These are phyloP conservation scores for Nasua narica DNA, from an alignment of 2,797 vertebrate genomes.

Conservation along the genomic window DNA sequence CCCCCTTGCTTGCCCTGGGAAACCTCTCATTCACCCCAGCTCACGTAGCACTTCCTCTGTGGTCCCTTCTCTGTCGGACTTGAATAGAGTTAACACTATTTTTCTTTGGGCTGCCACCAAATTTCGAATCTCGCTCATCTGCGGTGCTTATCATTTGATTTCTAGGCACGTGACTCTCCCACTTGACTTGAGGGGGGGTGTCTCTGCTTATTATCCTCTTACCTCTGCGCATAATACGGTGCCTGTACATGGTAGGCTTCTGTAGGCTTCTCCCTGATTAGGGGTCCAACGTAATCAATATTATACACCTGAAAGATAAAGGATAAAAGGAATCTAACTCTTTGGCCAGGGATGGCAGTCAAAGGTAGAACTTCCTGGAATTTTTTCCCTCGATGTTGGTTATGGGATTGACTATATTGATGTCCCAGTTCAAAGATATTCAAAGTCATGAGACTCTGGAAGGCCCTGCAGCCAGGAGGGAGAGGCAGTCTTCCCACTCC, in stretches of 20 bases:
- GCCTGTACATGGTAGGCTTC: rapidly evolving
- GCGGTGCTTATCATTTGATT: neutral
- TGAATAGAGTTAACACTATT: neutral
- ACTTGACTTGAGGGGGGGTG: neutral
- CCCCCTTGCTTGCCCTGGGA: neutral
- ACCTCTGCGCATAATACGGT: neutral
- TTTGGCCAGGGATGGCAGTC: neutral
- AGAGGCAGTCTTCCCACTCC: neutral
- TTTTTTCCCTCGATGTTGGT: neutral
- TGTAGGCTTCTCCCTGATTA: neutral
- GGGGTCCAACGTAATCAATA: neutral
- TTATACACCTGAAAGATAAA: neutral
- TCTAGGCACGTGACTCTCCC: too few species aligned
- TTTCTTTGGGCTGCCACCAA: rapidly evolving
- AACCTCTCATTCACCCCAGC: neutral
- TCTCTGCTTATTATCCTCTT: neutral
- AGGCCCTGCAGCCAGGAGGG: neutral
- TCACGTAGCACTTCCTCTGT: neutral
- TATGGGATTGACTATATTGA: neutral
- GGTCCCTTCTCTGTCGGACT: neutral
- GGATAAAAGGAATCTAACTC: neutral
- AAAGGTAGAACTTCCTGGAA: neutral
- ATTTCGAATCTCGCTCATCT: neutral
- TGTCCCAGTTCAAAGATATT: neutral
- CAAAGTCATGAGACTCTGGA: neutral